Percentiles rank a stretch among this genome's conserved stretches.
These are phyloP conservation scores for Leucosticte australis DNA, from an alignment of 2,113 vertebrate species.

Conservation along the genomic window DNA sequence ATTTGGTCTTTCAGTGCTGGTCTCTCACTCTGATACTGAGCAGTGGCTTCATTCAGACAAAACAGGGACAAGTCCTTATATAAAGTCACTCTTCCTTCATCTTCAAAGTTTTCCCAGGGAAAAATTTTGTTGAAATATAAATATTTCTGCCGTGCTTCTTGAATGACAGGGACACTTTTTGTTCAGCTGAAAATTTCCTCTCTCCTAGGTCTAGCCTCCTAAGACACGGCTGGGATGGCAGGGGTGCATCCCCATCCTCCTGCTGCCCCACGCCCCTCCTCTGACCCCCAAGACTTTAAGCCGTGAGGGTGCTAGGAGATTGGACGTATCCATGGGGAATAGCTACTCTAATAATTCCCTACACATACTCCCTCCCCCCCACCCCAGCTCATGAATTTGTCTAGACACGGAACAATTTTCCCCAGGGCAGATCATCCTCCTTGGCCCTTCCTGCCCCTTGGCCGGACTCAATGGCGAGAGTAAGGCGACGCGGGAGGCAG, in stretches of 20 bases:
- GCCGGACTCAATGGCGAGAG: background rate
- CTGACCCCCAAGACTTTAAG: background rate
- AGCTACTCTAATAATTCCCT: background rate
- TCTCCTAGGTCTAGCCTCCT: too few species aligned
- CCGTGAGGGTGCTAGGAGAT: background rate
- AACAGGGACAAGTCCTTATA: background rate
- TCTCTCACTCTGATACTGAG: background rate
- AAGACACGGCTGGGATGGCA: fast-evolving
- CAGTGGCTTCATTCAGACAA: background rate
- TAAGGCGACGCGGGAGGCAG: background rate
- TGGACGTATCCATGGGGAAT: fast-evolving
- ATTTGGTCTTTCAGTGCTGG: background rate
- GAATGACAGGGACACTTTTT: background rate
- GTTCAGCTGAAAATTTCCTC: background rate
- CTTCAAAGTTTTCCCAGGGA: background rate
- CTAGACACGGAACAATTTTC: background rate
- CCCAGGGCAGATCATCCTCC: background rate
- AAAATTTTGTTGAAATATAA: background rate
- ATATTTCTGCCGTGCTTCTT: fast-evolving
- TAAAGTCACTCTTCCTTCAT: background rate
- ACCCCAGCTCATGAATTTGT: background rate
- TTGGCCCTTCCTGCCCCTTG: background rate
- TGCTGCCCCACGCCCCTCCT: fast-evolving
- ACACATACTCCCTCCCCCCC: background rate
- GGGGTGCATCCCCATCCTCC: fast-evolving